These are phyloP conservation scores for Bryconaethiops microstoma DNA, from an alignment of 2,797 vertebrate genomes.

Conservation along the genomic window DNA sequence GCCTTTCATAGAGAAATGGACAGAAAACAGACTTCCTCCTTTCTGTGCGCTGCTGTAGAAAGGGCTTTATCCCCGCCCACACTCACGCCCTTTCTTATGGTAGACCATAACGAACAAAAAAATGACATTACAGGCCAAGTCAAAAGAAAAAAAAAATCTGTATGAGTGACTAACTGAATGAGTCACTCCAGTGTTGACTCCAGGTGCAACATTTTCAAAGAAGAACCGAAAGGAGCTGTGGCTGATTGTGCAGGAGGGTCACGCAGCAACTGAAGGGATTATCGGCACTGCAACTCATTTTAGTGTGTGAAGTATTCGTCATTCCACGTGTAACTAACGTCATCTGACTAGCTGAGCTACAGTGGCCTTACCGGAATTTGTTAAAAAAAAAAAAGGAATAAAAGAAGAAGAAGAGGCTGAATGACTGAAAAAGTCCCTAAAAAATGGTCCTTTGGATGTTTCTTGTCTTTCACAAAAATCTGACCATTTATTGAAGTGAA, in stretches of 20 bases:
- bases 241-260: not conserved
- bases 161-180: slow-evolving; percentile 31
- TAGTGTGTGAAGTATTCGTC: not conserved
- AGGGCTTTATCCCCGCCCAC: slow-evolving; percentile 40
- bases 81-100: slow-evolving; percentile 11
- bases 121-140: slow-evolving; percentile 11
- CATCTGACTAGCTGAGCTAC: not conserved
- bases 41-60: slow-evolving; percentile 24
- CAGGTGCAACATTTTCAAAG: not conserved
- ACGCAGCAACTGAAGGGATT: not conserved
- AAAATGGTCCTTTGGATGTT: no score
- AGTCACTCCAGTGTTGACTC: slow-evolving; percentile 17
- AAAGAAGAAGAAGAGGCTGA: no score
- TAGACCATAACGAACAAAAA: not conserved
- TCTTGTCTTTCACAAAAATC: no score
- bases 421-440: not conserved
- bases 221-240: not conserved
- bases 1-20: slow-evolving; percentile 26
- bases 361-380: not conserved
- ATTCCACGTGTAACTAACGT: not conserved
- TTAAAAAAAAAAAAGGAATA: not conserved
- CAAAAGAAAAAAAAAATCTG: not conserved
- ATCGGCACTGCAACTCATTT: not conserved
- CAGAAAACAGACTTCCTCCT: slow-evolving; percentile 37
- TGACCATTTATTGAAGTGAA: no score